Conservation (phyloP, 2,113 vertebrate species). For the Halichoeres trimaculatus region DNA sequence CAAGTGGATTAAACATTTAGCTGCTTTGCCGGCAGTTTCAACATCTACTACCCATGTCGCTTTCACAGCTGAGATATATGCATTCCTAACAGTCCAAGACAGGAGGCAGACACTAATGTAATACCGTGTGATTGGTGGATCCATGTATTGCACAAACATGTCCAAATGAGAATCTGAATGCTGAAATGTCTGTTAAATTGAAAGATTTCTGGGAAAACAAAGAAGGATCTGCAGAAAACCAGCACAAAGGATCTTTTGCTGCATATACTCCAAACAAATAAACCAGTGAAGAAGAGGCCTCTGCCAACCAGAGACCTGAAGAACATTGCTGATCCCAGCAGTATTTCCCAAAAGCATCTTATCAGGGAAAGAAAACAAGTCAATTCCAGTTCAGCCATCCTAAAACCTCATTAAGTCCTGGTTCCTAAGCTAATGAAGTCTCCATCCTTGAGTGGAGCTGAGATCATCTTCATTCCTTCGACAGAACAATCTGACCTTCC, state of each 20-base stretch:
- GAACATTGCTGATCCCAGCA: conserved; percentile 5
- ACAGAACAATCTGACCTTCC: neutral
- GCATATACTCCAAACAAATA: neutral
- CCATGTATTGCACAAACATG: too few relatives aligned
- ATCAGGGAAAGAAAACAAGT: neutral
- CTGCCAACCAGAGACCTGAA: neutral
- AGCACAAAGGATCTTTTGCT: neutral
- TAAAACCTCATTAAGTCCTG: conserved; percentile 29
- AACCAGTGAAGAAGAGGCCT: neutral
- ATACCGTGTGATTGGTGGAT: too few relatives aligned
- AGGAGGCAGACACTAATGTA: too few relatives aligned
- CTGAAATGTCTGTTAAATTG: too few relatives aligned
- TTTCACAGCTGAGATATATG: too few relatives aligned
- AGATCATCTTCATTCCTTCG: too few relatives aligned
- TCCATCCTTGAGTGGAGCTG: neutral
- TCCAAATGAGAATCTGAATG: too few relatives aligned
- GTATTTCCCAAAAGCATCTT: neutral
- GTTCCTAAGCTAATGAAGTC: conserved; percentile 15
- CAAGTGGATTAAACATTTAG: too few relatives aligned
- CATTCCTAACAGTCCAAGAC: too few relatives aligned
- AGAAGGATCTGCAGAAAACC: neutral
- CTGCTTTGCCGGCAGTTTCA: too few relatives aligned
- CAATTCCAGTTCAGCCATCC: neutral
- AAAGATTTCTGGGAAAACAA: neutral
- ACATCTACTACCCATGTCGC: too few relatives aligned